Evolutionary conservation across 2,888 invertebrate genomes (phyloP).

Genomic region (Nymphalis c-album): DNA sequence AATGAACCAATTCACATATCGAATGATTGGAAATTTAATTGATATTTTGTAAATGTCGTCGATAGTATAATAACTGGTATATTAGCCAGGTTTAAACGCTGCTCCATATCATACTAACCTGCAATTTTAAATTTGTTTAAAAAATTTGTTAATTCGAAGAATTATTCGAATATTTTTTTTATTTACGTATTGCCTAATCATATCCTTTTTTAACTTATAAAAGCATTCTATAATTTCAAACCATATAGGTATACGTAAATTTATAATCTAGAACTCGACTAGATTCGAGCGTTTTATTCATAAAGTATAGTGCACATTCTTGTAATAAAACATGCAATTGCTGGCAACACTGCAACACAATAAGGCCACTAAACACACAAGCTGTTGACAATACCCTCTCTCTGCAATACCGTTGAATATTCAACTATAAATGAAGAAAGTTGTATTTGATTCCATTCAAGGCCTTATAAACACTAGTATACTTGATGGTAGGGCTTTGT

Average conservation of each 20-base stretch:
- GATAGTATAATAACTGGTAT: too few relatives aligned
- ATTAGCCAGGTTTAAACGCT: too few relatives aligned
- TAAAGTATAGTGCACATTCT: neutral
- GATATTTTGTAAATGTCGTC: too few relatives aligned
- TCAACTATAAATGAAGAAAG: neutral
- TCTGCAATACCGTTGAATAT: neutral
- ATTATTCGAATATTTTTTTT: neutral
- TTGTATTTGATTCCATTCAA: too few relatives aligned
- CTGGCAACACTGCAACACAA: constrained; percentile 7
- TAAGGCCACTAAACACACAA: constrained; percentile 8
- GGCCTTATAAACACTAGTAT: too few relatives aligned
- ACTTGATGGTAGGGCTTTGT: too few relatives aligned
- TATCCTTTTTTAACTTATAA: too few relatives aligned
- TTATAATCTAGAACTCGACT: neutral
- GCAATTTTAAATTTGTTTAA: too few relatives aligned
- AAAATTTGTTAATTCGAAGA: too few relatives aligned
- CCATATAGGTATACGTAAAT: neutral
- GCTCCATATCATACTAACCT: too few relatives aligned
- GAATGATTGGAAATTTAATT: too few relatives aligned
- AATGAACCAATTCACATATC: too few relatives aligned
- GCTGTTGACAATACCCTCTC: neutral
- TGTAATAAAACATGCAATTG: constrained; percentile 10
- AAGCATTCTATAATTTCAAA: neutral
- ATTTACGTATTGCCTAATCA: neutral
- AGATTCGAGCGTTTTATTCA: constrained; percentile 1